Evolutionary conservation across 2,113 vertebrate genomes (phyloP), one percentile per base, ranked within the genome.

Genomic region (Notechis scutatus): DNA sequence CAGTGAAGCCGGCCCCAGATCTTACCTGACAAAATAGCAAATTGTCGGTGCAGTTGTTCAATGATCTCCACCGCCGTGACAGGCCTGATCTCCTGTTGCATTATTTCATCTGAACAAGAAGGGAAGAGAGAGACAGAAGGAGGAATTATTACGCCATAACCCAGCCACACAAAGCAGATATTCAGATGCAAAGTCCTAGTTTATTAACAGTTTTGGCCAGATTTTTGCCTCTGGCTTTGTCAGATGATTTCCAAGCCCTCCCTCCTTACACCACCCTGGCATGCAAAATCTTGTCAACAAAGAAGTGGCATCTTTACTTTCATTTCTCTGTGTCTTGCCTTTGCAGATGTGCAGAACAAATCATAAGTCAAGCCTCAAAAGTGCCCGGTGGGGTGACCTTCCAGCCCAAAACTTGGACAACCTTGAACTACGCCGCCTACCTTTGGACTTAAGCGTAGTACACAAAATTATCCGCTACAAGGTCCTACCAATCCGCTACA

Each of bases 81-180:
- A 2, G 99, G 99, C 96, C 99, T 98, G 95, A 99, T 98, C 94
- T 99, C 99, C 97, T 99, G 99, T 96, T 99, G 99, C 98, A 99
- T 99, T 95, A 99, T 99, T 97, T 99, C 99, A 98, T 99, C 99
- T 99, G 97, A 29, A 94, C 86, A 95, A 95, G 95, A 93, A 96
- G 96, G 94, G 34, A 85, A 56, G 34, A 93, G 91, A 95, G 93
- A 95, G 93, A 93, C 21, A 29, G 47, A 18, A 29, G 91, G 34
- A 8, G n/a, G n/a, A 26, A 29, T 20, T 93, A 87, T 54, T 93
- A 87, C 50, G n/a, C 11, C 18, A 92, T 23, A 94, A 93, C 42
- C 9, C 87, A 92, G 52, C 1, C 81, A 92, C 92, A 94, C 64
- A 93, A 94, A 57, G 55, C 87, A 9, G n/a, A 87, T 50, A 23